Conservation (phyloP, 2,888 invertebrate genomes). For the Phanerotoma sp. region DNA sequence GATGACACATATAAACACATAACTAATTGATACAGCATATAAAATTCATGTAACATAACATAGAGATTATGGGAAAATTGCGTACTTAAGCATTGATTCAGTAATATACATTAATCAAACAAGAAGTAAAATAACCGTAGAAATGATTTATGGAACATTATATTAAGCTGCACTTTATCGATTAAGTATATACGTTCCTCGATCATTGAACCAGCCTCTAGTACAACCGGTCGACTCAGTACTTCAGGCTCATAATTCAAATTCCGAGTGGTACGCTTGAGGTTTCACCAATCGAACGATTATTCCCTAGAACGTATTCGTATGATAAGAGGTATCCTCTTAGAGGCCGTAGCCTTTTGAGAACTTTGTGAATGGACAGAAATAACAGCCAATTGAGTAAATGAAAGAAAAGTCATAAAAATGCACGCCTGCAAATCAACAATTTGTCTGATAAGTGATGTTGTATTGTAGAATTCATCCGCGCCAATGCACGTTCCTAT, state of each 20-base stretch:
- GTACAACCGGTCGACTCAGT: conserved; percentile 23
- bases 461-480: too few relatives aligned
- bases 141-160: conserved; percentile 28
- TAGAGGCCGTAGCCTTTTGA: not conserved
- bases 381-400: too few relatives aligned
- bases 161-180: conserved; percentile 29
- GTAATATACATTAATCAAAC: conserved; percentile 41
- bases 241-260: conserved; percentile 27
- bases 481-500: too few relatives aligned
- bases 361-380: not conserved
- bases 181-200: conserved; percentile 25
- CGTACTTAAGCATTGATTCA: conserved; percentile 34
- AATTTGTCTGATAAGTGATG: too few relatives aligned
- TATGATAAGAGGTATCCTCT: not conserved
- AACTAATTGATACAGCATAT: too few relatives aligned
- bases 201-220: conserved; percentile 15
- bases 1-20: too few relatives aligned
- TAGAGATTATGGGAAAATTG: not conserved
- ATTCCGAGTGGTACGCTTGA: conserved; percentile 12
- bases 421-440: too few relatives aligned
- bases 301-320: not conserved
- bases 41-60: too few relatives aligned
- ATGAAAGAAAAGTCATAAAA: too few relatives aligned
- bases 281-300: not conserved
- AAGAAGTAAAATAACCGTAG: conserved; percentile 11